Percentiles rank a stretch among this genome's conserved stretches.
Evolutionary conservation across 2,888 invertebrate genomes (phyloP).

Genomic region (Platycnemis pennipes): DNA sequence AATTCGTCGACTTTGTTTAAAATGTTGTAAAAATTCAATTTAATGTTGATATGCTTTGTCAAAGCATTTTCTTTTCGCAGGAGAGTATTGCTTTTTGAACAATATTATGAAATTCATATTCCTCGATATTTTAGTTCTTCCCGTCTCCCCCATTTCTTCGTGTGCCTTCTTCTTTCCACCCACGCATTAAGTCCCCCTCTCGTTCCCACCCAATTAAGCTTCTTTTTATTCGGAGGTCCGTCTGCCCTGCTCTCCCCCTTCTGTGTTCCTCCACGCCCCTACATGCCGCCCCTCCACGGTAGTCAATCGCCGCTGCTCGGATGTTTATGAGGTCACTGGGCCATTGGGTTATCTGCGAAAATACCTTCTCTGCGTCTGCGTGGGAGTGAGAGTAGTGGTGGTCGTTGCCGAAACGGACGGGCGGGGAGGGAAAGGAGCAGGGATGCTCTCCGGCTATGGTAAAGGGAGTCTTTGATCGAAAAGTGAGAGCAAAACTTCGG

Average conservation of each 20-base stretch:
- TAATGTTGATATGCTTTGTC: no score
- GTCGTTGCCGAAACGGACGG: no score
- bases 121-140: no score
- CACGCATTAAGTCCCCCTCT: not conserved
- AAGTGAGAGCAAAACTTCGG: no score
- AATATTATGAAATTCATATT: no score
- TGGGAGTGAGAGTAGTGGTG: no score
- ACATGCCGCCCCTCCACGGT: not conserved
- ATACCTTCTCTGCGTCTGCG: not conserved
- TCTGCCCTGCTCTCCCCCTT: not conserved
- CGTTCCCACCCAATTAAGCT: not conserved
- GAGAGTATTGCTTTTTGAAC: no score
- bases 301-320: not conserved
- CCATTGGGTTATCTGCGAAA: constrained; percentile 5
- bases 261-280: not conserved
- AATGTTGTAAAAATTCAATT: no score
- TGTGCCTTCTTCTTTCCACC: not conserved
- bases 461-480: no score
- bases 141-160: not conserved
- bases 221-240: not conserved
- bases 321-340: not conserved
- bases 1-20: no score
- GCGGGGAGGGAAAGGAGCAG: not conserved
- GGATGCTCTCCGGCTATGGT: no score
- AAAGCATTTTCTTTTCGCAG: no score